phyloP scores from a whole-genome alignment of 1,140 invertebrate genomes.

The Patella vulgata region DNA sequence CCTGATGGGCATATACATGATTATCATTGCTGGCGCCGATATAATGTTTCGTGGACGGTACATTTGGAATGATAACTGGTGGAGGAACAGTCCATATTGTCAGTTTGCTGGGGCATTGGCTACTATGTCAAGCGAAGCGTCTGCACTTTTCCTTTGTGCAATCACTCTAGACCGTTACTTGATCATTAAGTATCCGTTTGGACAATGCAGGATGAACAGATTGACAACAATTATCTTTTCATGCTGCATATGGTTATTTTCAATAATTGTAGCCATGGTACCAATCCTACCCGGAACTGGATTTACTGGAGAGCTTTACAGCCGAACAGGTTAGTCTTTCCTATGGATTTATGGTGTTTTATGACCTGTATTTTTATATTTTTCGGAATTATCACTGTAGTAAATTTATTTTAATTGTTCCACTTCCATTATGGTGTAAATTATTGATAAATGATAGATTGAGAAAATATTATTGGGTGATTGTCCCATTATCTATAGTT shows the following conservation, averaged over 20 bases:
- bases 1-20: slow-evolving; percentile 58
- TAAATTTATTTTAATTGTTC: too few relatives aligned
- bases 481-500: too few relatives aligned
- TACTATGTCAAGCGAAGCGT: slow-evolving; percentile 44
- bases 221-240: slow-evolving; percentile 6
- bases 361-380: too few relatives aligned
- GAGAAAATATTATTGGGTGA: too few relatives aligned
- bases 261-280: slow-evolving; percentile 20
- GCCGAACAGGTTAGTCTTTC: slow-evolving; percentile 16
- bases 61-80: slow-evolving; percentile 37
- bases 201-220: slow-evolving; percentile 12
- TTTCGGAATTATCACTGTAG: too few relatives aligned
- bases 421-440: too few relatives aligned
- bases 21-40: slow-evolving; percentile 53
- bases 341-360: too few relatives aligned
- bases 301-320: slow-evolving; percentile 27
- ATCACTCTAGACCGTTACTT: slow-evolving; percentile 43
- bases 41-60: too few relatives aligned
- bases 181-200: slow-evolving; percentile 40
- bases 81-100: slow-evolving; percentile 45
- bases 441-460: too few relatives aligned
- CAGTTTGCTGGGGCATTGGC: slow-evolving; percentile 48
- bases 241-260: slow-evolving; percentile 23
- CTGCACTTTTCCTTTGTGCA: slow-evolving; percentile 34
- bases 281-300: slow-evolving; percentile 31